A percentile compares a stretch with the other conserved stretches of the same genome.
Conservation (phyloP, 2,797 vertebrate genomes). For the Salmo trutta region DNA sequence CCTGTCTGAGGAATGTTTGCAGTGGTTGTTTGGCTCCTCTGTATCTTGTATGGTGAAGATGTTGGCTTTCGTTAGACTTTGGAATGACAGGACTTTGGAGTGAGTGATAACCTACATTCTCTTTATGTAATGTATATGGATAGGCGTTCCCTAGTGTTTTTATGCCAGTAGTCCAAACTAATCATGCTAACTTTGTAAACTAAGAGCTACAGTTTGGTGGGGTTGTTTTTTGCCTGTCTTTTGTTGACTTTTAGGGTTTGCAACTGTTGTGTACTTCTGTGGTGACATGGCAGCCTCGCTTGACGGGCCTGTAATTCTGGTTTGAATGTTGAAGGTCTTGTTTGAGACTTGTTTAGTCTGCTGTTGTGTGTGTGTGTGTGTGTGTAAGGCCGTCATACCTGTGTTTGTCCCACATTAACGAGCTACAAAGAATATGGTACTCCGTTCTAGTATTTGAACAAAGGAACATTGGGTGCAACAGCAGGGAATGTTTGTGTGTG, state of each 20-base stretch:
- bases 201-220: background rate
- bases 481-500: no score
- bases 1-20: background rate
- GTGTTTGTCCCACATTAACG: background rate
- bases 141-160: fast-evolving
- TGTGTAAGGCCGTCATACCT: background rate
- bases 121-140: background rate
- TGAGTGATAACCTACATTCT: background rate
- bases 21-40: background rate
- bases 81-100: no score
- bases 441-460: background rate
- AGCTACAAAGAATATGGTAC: background rate
- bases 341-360: constrained; percentile 10
- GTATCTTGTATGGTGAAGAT: no score
- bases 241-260: background rate
- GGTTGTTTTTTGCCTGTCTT: background rate
- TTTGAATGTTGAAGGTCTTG: constrained; percentile 39
- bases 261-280: constrained; percentile 8
- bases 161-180: background rate
- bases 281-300: constrained; percentile 18
- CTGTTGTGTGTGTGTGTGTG: background rate
- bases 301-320: constrained; percentile 53
- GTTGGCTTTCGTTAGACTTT: no score
- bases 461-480: no score
- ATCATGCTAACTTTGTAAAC: background rate